A percentile compares a stretch with the other conserved stretches of the same genome.
Conservation (phyloP, 2,888 invertebrate genomes). For the Dyspetes luteomarginatus region DNA sequence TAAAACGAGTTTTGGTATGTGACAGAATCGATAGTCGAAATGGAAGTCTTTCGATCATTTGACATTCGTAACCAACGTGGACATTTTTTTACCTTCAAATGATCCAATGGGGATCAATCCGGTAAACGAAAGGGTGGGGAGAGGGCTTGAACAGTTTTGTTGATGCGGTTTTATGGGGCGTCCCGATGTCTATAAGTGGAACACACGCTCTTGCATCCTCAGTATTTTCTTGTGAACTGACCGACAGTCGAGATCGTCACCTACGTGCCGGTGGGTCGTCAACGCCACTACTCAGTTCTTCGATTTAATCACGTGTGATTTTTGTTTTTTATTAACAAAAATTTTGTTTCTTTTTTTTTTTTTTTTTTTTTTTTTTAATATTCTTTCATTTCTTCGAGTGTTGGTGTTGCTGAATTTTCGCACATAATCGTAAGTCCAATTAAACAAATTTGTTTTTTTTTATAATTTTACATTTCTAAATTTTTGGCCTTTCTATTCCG, state of each 20-base stretch:
- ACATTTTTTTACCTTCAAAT: too few species aligned
- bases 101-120: too few species aligned
- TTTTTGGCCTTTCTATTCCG: background rate
- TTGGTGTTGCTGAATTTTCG: slow-evolving; percentile 28
- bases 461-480: background rate
- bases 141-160: slow-evolving; percentile 65
- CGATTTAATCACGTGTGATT: slow-evolving; percentile 33
- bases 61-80: too few species aligned
- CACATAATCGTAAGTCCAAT: slow-evolving; percentile 31
- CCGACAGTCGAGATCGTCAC: slow-evolving; percentile 75
- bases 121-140: background rate
- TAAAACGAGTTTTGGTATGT: too few species aligned
- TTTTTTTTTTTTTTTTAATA: slow-evolving; percentile 20
- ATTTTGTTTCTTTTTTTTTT: slow-evolving; percentile 16
- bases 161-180: slow-evolving; percentile 74
- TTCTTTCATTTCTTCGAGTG: slow-evolving; percentile 24
- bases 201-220: slow-evolving; percentile 80
- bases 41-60: too few species aligned
- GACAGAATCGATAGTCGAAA: too few species aligned
- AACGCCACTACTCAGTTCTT: slow-evolving; percentile 25
- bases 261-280: slow-evolving; percentile 51
- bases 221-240: slow-evolving; percentile 80
- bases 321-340: too few species aligned
- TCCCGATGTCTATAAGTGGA: slow-evolving; percentile 80
- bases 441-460: background rate